Evolutionary conservation across 2,797 vertebrate species (phyloP).

Genomic region (Girardinus metallicus): DNA sequence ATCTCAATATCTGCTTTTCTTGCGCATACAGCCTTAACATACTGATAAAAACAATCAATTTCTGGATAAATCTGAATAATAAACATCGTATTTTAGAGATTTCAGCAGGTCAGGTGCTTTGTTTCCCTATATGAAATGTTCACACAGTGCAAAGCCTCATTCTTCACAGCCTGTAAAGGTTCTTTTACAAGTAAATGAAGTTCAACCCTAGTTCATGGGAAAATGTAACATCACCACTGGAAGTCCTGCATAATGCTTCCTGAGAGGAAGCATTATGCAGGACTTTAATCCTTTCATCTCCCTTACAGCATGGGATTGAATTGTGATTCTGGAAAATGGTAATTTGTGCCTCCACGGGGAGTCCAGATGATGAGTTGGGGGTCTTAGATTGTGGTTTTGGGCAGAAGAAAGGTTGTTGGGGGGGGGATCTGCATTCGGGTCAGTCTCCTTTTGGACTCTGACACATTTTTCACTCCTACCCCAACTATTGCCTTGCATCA

Average conservation of each 20-base stretch:
- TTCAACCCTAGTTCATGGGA: constrained; percentile 54
- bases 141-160: constrained; percentile 27
- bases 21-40: background rate
- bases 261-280: constrained; percentile 24
- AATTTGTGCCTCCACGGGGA: constrained; percentile 59
- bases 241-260: constrained; percentile 38
- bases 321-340: constrained; percentile 61
- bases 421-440: constrained; percentile 36
- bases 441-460: constrained; percentile 22
- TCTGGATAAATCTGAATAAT: background rate
- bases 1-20: background rate
- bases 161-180: constrained; percentile 37
- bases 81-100: background rate
- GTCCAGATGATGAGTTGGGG: constrained; percentile 62
- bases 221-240: constrained; percentile 56
- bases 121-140: constrained; percentile 24
- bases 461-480: constrained; percentile 19
- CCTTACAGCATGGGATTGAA: constrained; percentile 51
- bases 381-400: constrained; percentile 54
- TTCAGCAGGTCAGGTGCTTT: background rate
- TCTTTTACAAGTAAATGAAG: constrained; percentile 36
- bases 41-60: background rate
- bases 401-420: constrained; percentile 12
- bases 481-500: background rate
- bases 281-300: constrained; percentile 45